Evolutionary conservation across 2,888 invertebrate genomes (phyloP).

Genomic region (Melikaiella ostensackeni): DNA sequence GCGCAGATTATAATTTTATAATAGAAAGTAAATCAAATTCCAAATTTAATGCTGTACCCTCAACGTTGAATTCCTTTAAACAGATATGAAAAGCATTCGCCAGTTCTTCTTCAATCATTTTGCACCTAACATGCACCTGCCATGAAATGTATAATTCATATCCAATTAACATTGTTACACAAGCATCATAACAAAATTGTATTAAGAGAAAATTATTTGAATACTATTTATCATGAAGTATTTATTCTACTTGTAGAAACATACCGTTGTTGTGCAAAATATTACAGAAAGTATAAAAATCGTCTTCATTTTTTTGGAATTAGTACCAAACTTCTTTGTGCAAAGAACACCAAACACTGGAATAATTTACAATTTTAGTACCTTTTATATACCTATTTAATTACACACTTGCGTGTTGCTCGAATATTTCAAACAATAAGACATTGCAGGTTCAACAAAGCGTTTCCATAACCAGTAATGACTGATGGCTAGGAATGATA

Average conservation of each 20-base stretch:
- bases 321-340: neutral
- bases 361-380: neutral
- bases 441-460: neutral
- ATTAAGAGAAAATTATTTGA: neutral
- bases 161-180: no score
- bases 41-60: neutral
- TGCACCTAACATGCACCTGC: neutral
- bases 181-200: no score
- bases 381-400: neutral
- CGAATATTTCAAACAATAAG: neutral
- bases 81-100: neutral
- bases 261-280: neutral
- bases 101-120: neutral
- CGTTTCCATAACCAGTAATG: neutral
- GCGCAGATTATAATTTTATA: neutral
- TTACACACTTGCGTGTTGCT: neutral
- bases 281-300: neutral
- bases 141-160: neutral
- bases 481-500: neutral
- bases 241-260: neutral
- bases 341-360: neutral
- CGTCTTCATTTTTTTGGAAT: neutral
- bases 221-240: neutral
- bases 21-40: neutral
- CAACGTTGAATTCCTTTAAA: neutral